Base-by-base conservation (phyloP, 1,140 invertebrate species). In the Eriocheir sinensis region DNA sequence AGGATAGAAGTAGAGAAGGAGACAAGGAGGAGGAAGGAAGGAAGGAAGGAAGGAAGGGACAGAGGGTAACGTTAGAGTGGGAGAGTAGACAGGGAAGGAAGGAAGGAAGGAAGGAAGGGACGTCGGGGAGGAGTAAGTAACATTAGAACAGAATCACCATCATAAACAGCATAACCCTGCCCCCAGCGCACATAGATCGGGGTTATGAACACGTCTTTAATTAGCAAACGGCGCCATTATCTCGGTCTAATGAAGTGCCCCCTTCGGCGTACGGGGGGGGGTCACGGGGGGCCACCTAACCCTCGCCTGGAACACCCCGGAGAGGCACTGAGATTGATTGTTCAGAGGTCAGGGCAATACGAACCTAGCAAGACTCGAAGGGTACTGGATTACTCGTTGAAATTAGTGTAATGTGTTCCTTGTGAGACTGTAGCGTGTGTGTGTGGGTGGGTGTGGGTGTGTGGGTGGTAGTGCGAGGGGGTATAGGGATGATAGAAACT, bases 211-310 rank as follows among this genome's bases (percentile, higher is more conserved):
- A 4, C 60, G 60, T 72, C 60, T 72, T 72, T 72, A 72, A 72
- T 72, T 72, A 72, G 60, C 60, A 72, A 72, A 72, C 60, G 60
- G 60, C 27, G 60, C n/a, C 60, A 72, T 72, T 72, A 72, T 72
- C 60, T 21, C 60, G 60, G n/a, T 21, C 21, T 72, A 72, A 72
- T 72, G 60, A 72, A 72, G 12, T 21, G 60, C 17, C 27, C 60
- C 60, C 60, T 4, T 27, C 21, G n/a, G 60, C 60, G 27, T n/a
- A n/a, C n/a, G n/a, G n/a, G n/a, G n/a, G n/a, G 60, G 48, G n/a
- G n/a, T n/a, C 60, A 8, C 27, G 60, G 27, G 60, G n/a, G 21
- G 60, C 60, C n/a, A n/a, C 60, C 21, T 21, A 72, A 21, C 60
- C 60, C 60, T 72, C 60, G 60, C 8, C 60, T 27, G 21, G 60